phyloP scores from a whole-genome alignment of 2,113 vertebrate species.

The Oceanites oceanicus region DNA sequence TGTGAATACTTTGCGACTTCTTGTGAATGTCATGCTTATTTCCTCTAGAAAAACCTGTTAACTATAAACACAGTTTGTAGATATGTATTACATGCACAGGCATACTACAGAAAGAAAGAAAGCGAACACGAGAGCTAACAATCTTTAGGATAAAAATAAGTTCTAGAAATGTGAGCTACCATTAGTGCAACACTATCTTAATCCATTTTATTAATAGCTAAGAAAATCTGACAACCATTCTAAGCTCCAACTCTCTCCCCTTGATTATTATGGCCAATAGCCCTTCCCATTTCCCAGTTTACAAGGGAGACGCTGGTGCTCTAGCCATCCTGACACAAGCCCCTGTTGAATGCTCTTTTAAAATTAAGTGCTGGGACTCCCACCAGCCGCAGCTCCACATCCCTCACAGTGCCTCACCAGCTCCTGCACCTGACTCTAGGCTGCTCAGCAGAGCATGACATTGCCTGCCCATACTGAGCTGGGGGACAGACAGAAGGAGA shows the following conservation, averaged over 20 bases:
- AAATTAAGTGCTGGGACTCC: background rate
- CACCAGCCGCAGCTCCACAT: background rate
- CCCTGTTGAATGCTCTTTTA: background rate
- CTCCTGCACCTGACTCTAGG: background rate
- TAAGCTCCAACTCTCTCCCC: background rate
- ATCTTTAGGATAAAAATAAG: background rate
- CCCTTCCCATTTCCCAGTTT: background rate
- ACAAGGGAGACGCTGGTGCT: background rate
- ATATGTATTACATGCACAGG: background rate
- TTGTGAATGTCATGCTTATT: background rate
- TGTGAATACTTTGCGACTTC: background rate
- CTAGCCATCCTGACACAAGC: background rate
- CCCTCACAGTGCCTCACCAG: background rate
- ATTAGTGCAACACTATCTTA: background rate
- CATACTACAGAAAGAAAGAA: background rate
- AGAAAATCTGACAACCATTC: background rate
- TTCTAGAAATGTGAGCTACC: background rate
- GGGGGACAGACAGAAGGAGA: background rate
- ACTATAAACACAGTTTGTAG: background rate
- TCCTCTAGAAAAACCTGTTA: background rate
- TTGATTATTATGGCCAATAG: background rate
- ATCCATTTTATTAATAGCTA: background rate
- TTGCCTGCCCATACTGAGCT: background rate
- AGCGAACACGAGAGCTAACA: rapidly evolving
- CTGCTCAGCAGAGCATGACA: background rate